Evolutionary conservation across 2,888 invertebrate species (phyloP).

Genomic region (Lymantria monacha): DNA sequence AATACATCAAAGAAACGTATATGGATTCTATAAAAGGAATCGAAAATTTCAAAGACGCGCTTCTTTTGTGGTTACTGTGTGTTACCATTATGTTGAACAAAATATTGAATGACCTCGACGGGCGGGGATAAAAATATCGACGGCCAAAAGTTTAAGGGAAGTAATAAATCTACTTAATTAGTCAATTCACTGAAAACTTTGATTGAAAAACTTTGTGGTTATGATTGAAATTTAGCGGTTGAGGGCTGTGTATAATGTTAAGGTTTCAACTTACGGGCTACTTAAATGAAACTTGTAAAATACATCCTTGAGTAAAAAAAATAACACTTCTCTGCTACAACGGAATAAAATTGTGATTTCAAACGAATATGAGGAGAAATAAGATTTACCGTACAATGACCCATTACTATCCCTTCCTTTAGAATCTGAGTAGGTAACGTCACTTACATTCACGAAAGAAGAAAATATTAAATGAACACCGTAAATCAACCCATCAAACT

Average conservation of each 20-base stretch:
- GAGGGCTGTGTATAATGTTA: conserved; percentile 6
- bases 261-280: neutral
- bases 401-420: too few relatives aligned
- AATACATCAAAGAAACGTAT: conserved; percentile 59
- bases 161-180: conserved; percentile 76
- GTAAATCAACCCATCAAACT: too few relatives aligned
- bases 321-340: too few relatives aligned
- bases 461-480: too few relatives aligned
- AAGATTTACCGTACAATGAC: too few relatives aligned
- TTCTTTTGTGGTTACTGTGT: conserved; percentile 43
- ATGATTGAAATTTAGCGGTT: conserved; percentile 50
- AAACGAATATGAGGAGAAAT: too few relatives aligned
- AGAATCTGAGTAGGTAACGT: too few relatives aligned
- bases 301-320: too few relatives aligned
- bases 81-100: conserved; percentile 49
- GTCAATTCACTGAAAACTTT: conserved; percentile 68
- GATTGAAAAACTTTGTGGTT: conserved; percentile 55
- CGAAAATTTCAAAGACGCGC: conserved; percentile 56
- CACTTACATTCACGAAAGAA: too few relatives aligned
- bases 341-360: too few relatives aligned
- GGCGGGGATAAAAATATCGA: conserved; percentile 59
- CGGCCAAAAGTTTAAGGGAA: conserved; percentile 62
- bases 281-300: too few relatives aligned
- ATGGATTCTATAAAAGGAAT: conserved; percentile 44
- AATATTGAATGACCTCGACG: conserved; percentile 61